A percentile compares a stretch with the other conserved stretches of the same genome.
Evolutionary conservation across 1,140 invertebrate species (phyloP).

Genomic region (Lordiphosa mommai): DNA sequence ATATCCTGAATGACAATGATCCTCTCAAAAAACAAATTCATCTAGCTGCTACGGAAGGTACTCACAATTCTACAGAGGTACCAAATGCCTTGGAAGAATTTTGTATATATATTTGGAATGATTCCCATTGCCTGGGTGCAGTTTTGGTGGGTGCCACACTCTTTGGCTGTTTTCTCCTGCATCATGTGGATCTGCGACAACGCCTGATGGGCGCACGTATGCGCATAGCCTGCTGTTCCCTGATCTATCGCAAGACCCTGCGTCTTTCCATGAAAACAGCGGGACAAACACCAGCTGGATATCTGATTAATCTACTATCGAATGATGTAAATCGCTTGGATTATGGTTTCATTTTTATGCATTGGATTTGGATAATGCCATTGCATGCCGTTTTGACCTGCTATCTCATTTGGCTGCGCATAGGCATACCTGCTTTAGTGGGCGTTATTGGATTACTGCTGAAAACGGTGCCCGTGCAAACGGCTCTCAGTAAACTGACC

Average conservation of each 20-base stretch:
- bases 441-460: conserved; percentile 84
- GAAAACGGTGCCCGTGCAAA: conserved; percentile 85
- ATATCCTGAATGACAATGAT: conserved; percentile 24
- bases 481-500: conserved; percentile 82
- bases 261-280: conserved; percentile 84
- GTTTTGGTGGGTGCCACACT: conserved; percentile 66
- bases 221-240: conserved; percentile 82
- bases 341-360: conserved; percentile 82
- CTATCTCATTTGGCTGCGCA: conserved; percentile 85
- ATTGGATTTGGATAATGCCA: conserved; percentile 86
- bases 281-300: conserved; percentile 87
- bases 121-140: conserved; percentile 51
- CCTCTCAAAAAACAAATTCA: conserved; percentile 25
- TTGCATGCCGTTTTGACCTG: conserved; percentile 83
- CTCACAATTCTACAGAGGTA: conserved; percentile 6
- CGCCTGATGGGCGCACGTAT: conserved; percentile 79
- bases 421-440: conserved; percentile 85
- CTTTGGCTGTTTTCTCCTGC: conserved; percentile 68
- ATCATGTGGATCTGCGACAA: conserved; percentile 77
- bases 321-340: conserved; percentile 88
- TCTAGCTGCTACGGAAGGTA: not conserved
- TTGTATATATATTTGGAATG: conserved; percentile 43
- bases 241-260: conserved; percentile 84
- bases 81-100: conserved; percentile 10
- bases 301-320: conserved; percentile 91